These are phyloP conservation scores for Sebastes diploproa DNA, from an alignment of 2,797 vertebrate genomes.

Conservation along the genomic window DNA sequence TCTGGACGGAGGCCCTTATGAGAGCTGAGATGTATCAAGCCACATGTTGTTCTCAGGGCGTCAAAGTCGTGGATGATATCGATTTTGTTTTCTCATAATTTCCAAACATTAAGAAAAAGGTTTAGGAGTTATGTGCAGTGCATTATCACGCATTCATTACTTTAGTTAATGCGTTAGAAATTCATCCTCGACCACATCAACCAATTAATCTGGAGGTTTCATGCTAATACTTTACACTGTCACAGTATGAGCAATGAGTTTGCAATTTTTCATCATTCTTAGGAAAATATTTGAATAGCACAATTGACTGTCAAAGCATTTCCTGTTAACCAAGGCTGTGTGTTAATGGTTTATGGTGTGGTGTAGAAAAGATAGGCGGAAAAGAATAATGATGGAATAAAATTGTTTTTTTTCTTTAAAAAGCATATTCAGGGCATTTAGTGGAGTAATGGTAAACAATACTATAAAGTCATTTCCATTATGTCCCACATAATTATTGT, in stretches of 20 bases:
- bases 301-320: not conserved
- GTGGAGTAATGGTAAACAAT: not conserved
- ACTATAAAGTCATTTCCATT: not conserved
- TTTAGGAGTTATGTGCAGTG: no score
- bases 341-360: not conserved
- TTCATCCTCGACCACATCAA: no score
- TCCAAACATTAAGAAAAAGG: no score
- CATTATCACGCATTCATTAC: no score
- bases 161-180: no score
- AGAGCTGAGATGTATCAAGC: constrained; percentile 4
- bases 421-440: not conserved
- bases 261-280: not conserved
- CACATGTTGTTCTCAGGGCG: not conserved
- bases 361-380: not conserved
- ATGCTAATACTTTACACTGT: not conserved
- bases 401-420: not conserved
- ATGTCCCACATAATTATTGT: not conserved
- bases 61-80: not conserved
- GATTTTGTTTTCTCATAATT: not conserved
- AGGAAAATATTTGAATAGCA: not conserved
- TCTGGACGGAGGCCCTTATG: not conserved
- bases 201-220: not conserved
- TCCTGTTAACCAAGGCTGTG: not conserved
- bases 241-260: not conserved
- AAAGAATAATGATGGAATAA: not conserved